Evolutionary conservation across 1,140 invertebrate species (phyloP).

Genomic region (Pogonomyrmex barbatus): DNA sequence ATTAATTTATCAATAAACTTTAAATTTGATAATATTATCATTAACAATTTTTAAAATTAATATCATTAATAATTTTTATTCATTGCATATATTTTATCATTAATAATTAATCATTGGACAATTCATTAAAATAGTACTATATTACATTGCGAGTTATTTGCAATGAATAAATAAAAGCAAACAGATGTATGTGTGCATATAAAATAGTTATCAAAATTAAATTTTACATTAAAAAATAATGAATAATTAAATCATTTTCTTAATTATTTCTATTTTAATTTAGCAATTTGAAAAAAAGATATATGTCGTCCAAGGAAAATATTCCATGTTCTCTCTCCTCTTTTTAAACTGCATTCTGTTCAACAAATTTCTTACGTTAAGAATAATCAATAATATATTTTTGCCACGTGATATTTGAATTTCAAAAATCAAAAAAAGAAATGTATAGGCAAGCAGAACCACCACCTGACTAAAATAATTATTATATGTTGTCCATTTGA

Average conservation of each 20-base stretch:
- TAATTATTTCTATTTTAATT: background rate
- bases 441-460: background rate
- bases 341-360: background rate
- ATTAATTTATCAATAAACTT: background rate
- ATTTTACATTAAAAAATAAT: conserved; percentile 2
- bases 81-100: background rate
- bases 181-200: background rate
- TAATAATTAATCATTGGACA: background rate
- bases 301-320: background rate
- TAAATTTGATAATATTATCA: background rate
- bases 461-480: conserved; percentile 27
- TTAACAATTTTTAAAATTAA: background rate
- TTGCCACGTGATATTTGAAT: background rate
- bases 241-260: background rate
- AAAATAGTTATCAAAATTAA: background rate
- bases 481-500: conserved; percentile 41
- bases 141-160: background rate
- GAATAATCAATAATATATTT: background rate
- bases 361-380: conserved; percentile 32
- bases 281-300: conserved; percentile 8
- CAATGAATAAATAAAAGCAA: background rate
- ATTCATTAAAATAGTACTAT: conserved; percentile 5
- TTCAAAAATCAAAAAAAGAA: conserved; percentile 1
- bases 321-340: background rate
- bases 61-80: conserved; percentile 10